Evolutionary conservation across 2,113 vertebrate genomes (phyloP).

Genomic region (Oncorhynchus keta): DNA sequence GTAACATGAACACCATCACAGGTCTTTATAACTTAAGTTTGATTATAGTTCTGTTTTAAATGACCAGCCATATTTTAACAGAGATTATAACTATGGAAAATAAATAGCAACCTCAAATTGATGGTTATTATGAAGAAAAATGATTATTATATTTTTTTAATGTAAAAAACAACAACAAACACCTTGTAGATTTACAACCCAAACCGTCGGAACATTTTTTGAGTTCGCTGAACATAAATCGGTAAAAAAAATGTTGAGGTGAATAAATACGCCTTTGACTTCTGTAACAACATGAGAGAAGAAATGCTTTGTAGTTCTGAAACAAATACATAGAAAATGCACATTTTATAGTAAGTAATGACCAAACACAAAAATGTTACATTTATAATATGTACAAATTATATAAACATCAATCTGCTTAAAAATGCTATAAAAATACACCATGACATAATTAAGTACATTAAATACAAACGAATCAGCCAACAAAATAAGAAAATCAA

Average conservation of each 20-base stretch:
- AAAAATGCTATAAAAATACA: conserved; percentile 5
- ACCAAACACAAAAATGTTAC: conserved; percentile 20
- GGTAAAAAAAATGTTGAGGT: background rate
- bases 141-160: background rate
- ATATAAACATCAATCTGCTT: conserved; percentile 22
- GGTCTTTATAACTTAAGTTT: conserved; percentile 1
- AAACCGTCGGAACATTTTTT: background rate
- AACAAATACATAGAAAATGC: conserved; percentile 8
- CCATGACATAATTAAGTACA: conserved; percentile 31
- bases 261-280: background rate
- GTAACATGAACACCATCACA: background rate
- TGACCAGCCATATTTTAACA: conserved; percentile 5
- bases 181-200: background rate
- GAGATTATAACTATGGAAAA: background rate
- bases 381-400: conserved; percentile 17
- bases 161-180: background rate
- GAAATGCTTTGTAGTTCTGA: background rate
- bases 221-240: background rate
- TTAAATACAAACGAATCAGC: conserved; percentile 31
- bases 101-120: conserved; percentile 2
- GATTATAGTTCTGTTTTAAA: background rate
- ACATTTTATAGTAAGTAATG: conserved; percentile 6
- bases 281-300: background rate
- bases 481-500: conserved; percentile 30
- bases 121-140: background rate